These are phyloP conservation scores for Epinotia nisella DNA, from an alignment of 2,888 invertebrate species.

Conservation along the genomic window DNA sequence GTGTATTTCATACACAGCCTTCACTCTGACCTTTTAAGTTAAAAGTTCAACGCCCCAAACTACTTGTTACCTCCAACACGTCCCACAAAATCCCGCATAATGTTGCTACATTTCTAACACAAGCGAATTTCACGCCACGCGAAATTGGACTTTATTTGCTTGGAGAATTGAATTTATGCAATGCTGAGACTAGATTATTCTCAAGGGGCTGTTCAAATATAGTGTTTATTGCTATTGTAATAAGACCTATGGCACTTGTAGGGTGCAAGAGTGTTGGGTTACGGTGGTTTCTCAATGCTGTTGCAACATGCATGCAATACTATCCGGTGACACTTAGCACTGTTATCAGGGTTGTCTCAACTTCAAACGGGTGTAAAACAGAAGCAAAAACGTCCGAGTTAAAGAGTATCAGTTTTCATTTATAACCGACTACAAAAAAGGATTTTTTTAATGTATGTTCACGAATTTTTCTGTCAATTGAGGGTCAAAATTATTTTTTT, in stretches of 20 bases:
- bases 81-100: not conserved
- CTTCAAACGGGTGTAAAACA: not conserved
- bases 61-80: conserved; percentile 14
- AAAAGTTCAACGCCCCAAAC: conserved; percentile 19
- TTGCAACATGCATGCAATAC: conserved; percentile 20
- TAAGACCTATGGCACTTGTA: not conserved
- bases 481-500: too few species aligned
- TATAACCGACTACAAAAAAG: too few species aligned
- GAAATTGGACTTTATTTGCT: not conserved
- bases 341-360: conserved; percentile 19
- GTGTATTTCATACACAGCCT: conserved; percentile 12
- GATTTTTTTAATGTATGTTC: too few species aligned
- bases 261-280: conserved; percentile 46
- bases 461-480: too few species aligned
- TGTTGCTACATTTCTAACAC: not conserved
- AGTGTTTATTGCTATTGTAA: not conserved
- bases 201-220: not conserved
- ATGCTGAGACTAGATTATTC: conserved; percentile 7
- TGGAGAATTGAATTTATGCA: not conserved
- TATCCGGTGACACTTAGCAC: conserved; percentile 34
- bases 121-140: conserved; percentile 8
- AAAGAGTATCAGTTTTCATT: too few species aligned
- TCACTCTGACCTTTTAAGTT: conserved; percentile 8
- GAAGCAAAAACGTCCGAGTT: too few species aligned
- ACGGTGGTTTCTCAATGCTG: conserved; percentile 50